Base-by-base conservation (phyloP, 2,888 invertebrate genomes). In the Atherix ibis region DNA sequence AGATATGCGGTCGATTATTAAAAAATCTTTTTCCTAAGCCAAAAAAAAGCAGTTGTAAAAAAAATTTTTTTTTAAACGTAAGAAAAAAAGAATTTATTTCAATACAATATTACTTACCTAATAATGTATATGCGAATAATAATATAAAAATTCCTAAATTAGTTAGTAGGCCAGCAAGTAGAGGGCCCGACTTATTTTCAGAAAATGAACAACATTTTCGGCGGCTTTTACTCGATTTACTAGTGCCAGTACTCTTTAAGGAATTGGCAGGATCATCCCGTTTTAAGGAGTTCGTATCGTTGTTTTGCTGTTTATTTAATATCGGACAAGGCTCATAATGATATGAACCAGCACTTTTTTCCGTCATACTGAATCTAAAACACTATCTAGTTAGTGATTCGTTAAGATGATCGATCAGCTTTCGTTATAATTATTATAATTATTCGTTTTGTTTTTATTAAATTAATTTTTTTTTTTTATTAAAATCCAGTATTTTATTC, bases 81-180 rank as follows among this genome's bases (percentile, higher is more conserved):
- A n/a, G n/a, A 5, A 15, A 18, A 29, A 22, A 8, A 26, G 27
- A 28, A 24, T 16, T 36, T 32, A 32, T 50, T 45, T n/a, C n/a
- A n/a, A n/a, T n/a, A n/a, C n/a, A n/a, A n/a, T n/a, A n/a, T n/a
- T 32, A 67, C 70, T 47, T 69, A 67, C 43, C 72, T 42, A 76
- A 63, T 25, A 76, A 53, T 18, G 85, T 85, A 58, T 87, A 87
- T 16, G 81, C 82, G 49, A 87, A 68, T 27, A 87, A 68, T 35
- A 84, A 67, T 35, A 76, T 69, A 61, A 85, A 85, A 57, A 87
- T 84, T 45, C 82, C 77, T 47, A 84, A 64, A 58, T 87, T 85
- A 41, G 83, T 82, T 46, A 82, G 67, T 42, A 81, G 70, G 10
- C 81, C 78, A 35, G 81, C 74, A 59, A 62, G 62, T 35, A 62